A percentile compares a stretch with the other conserved stretches of the same genome.
Evolutionary conservation across 1,140 invertebrate genomes (phyloP).

Genomic region (Temnothorax nylanderi): DNA sequence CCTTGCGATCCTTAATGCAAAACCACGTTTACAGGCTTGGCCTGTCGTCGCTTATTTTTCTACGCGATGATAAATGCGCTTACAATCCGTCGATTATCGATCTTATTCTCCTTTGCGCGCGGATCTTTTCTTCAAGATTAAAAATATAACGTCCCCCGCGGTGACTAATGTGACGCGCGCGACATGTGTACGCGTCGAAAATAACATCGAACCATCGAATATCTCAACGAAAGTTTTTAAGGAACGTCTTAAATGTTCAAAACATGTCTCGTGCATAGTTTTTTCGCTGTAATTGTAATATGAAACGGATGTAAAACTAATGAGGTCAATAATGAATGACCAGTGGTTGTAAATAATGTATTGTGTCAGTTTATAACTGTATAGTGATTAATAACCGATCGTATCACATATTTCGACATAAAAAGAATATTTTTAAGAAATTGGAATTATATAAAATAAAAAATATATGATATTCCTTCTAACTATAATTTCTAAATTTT

Average conservation of each 20-base stretch:
- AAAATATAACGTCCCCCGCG: slow-evolving; percentile 34
- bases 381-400: not conserved
- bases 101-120: not conserved
- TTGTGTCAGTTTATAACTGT: not conserved
- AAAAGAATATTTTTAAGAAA: not conserved
- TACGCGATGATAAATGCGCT: slow-evolving; percentile 46
- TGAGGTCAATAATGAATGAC: not conserved
- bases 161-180: slow-evolving; percentile 43
- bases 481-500: not conserved
- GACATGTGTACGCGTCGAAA: slow-evolving; percentile 31
- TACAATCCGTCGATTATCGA: slow-evolving; percentile 31
- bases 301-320: not conserved
- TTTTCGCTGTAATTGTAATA: not conserved
- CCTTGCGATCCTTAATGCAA: slow-evolving; percentile 34
- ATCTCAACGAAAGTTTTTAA: not conserved
- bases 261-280: not conserved
- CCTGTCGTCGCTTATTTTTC: slow-evolving; percentile 45
- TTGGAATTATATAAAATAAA: not conserved
- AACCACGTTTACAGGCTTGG: slow-evolving; percentile 27
- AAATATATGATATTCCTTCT: not conserved
- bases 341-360: not conserved
- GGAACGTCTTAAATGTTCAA: not conserved
- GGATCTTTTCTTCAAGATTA: slow-evolving; percentile 37
- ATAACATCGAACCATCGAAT: slow-evolving; percentile 6
- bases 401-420: not conserved